phyloP scores from a whole-genome alignment of 2,888 invertebrate species.

The Harmothoe impar region DNA sequence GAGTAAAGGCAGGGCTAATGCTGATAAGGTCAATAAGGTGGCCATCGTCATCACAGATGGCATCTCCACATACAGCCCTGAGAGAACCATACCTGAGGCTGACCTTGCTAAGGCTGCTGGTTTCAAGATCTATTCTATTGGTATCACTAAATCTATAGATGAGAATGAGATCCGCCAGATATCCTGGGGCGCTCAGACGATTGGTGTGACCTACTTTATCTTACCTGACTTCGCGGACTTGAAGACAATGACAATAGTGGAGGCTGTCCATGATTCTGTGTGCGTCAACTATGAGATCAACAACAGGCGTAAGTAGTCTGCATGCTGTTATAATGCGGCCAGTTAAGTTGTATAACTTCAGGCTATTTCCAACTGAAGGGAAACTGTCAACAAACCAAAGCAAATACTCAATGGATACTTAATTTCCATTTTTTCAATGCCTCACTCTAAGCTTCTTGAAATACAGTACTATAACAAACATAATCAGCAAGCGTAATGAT shows the following conservation, averaged over 20 bases:
- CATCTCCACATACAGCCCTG: neutral
- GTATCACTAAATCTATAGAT: slow-evolving; percentile 5
- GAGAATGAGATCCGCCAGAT: slow-evolving; percentile 36
- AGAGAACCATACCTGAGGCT: slow-evolving; percentile 18
- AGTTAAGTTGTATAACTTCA: too few species aligned
- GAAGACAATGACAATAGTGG: neutral
- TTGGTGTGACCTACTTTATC: slow-evolving; percentile 15
- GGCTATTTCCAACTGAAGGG: too few species aligned
- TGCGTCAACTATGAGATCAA: neutral
- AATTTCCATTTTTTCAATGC: too few species aligned
- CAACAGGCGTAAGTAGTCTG: slow-evolving; percentile 28
- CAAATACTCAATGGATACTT: too few species aligned
- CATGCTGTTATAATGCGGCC: too few species aligned
- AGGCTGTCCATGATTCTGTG: neutral
- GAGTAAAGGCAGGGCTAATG: neutral
- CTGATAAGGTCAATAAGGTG: neutral
- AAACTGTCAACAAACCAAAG: too few species aligned
- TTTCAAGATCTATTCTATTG: neutral
- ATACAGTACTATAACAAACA: too few species aligned
- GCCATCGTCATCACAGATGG: slow-evolving; percentile 42
- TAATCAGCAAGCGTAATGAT: too few species aligned
- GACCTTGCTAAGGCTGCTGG: neutral
- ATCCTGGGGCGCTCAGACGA: neutral
- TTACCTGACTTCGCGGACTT: neutral
- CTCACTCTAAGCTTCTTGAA: too few species aligned